These are phyloP conservation scores for Oligia latruncula DNA, from an alignment of 2,888 invertebrate genomes.

Conservation along the genomic window DNA sequence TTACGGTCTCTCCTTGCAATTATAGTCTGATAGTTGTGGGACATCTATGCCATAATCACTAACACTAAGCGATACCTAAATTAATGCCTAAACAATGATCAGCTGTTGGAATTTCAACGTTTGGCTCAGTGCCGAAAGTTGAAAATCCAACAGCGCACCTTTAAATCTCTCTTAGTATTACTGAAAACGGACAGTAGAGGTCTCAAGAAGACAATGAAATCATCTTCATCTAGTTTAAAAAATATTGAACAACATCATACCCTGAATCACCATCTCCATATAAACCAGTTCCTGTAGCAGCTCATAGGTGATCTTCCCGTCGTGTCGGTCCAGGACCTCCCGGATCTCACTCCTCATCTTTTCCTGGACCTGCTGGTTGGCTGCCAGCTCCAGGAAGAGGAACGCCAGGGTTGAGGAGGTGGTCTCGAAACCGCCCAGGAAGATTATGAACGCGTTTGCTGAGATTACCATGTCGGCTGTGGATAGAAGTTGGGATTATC, in stretches of 20 bases:
- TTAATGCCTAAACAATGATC: too few relatives aligned
- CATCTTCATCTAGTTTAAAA: background rate
- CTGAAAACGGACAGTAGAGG: too few relatives aligned
- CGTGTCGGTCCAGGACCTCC: slow-evolving; percentile 77
- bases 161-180: too few relatives aligned
- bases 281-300: slow-evolving; percentile 88
- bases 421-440: slow-evolving; percentile 91
- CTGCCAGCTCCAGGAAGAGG: slow-evolving; percentile 89
- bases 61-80: too few relatives aligned
- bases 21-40: too few relatives aligned
- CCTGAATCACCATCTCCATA: slow-evolving; percentile 90
- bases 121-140: too few relatives aligned
- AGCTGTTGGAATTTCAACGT: too few relatives aligned
- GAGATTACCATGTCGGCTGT: slow-evolving; percentile 89
- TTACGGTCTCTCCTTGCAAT: too few relatives aligned
- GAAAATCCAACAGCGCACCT: too few relatives aligned
- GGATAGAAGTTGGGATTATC: slow-evolving; percentile 38
- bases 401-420: slow-evolving; percentile 90
- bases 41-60: too few relatives aligned
- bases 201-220: too few relatives aligned
- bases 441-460: slow-evolving; percentile 90
- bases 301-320: slow-evolving; percentile 86
- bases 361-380: slow-evolving; percentile 88
- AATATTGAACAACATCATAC: slow-evolving; percentile 69
- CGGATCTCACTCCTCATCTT: slow-evolving; percentile 87